These are phyloP conservation scores for Rousettus madagascariensis DNA, from an alignment of 2,797 vertebrate species.

Conservation along the genomic window DNA sequence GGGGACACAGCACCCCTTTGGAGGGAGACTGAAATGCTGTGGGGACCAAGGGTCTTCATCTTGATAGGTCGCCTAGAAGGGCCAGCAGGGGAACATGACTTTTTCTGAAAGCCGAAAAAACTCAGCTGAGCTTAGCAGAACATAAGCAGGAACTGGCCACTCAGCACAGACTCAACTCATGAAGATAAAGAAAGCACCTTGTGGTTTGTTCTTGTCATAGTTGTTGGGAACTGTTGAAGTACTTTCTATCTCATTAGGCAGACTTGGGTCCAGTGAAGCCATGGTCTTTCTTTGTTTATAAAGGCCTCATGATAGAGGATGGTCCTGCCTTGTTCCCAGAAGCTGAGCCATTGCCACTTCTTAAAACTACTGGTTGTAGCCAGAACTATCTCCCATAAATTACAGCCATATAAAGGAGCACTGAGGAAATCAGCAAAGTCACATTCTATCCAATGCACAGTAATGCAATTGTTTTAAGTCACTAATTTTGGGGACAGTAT, in stretches of 20 bases:
- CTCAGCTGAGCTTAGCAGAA: neutral
- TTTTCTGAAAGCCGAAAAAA: neutral
- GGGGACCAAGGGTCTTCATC: neutral
- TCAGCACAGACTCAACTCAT: neutral
- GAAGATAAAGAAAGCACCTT: neutral
- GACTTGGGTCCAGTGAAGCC: neutral
- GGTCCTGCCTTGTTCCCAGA: neutral
- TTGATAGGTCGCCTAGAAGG: neutral
- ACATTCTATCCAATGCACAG: neutral
- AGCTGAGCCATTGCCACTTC: neutral
- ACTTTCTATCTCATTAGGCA: neutral
- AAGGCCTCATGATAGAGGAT: neutral
- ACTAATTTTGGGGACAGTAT: no score
- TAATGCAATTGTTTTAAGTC: neutral
- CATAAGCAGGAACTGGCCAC: neutral
- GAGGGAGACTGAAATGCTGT: neutral
- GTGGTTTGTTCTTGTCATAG: neutral
- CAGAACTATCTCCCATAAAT: neutral
- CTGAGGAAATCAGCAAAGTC: neutral
- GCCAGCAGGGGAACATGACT: neutral
- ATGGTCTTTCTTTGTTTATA: neutral
- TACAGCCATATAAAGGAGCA: neutral
- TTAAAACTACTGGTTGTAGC: neutral
- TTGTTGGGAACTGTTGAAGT: neutral
- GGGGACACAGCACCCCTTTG: neutral